A percentile compares a stretch with the other conserved stretches of the same genome.
Evolutionary conservation across 2,888 invertebrate species (phyloP).

Genomic region (Dyspetes luteomarginatus): DNA sequence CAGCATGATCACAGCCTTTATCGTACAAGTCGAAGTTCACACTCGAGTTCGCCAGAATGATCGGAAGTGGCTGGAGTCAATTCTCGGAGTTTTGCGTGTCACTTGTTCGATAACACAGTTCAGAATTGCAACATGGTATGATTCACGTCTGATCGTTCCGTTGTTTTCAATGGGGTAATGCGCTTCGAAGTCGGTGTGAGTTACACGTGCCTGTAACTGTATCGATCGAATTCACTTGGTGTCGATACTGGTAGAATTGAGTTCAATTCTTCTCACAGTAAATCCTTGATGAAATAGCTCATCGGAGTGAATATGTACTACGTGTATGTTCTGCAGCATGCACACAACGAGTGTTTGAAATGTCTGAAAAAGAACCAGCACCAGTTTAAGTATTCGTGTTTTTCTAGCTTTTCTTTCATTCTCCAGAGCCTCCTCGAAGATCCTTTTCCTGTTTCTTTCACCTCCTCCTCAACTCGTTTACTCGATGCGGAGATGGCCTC

Average conservation of each 20-base stretch:
- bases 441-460: constrained; percentile 27
- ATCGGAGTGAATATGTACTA: not conserved
- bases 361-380: constrained; percentile 1
- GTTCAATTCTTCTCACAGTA: not conserved
- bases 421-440: constrained; percentile 3
- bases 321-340: not conserved
- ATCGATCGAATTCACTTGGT: not conserved
- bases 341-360: constrained; percentile 25
- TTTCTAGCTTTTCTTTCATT: constrained; percentile 22
- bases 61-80: constrained; percentile 29
- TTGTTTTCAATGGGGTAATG: not conserved
- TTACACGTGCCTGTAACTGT: not conserved
- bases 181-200: not conserved
- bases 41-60: constrained; percentile 10
- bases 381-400: constrained; percentile 1
- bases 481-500: constrained; percentile 53
- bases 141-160: constrained; percentile 18
- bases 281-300: constrained; percentile 4
- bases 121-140: not conserved
- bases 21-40: constrained; percentile 8
- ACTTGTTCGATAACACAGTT: constrained; percentile 27
- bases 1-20: constrained; percentile 1
- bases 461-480: constrained; percentile 28
- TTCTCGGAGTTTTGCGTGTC: constrained; percentile 15
- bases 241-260: not conserved